Evolutionary conservation across 1,140 invertebrate genomes (phyloP).

Genomic region (Phymorhynchus buccinoides): DNA sequence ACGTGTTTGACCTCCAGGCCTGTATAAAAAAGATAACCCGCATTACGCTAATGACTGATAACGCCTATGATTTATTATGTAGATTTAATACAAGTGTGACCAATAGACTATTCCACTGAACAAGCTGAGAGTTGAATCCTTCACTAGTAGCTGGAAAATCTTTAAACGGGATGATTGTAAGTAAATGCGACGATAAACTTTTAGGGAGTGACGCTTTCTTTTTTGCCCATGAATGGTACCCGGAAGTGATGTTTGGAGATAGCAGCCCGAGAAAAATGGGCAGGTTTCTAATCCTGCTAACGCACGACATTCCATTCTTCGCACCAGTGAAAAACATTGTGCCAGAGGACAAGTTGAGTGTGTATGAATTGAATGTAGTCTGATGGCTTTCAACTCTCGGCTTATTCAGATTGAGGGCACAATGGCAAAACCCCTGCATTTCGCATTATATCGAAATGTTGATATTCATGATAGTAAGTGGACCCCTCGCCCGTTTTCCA

Average conservation of each 20-base stretch:
- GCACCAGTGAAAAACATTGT: not conserved
- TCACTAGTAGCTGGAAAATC: not conserved
- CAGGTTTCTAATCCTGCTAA: not conserved
- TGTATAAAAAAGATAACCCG: not conserved
- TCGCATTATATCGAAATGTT: not conserved
- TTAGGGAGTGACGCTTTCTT: not conserved
- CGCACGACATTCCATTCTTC: not conserved
- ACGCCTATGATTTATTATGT: not conserved
- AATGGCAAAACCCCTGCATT: not conserved
- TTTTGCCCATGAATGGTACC: not conserved
- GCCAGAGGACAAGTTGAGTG: not conserved
- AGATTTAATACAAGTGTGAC: constrained; percentile 20
- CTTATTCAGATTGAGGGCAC: constrained; percentile 1
- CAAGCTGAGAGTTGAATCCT: constrained; percentile 37
- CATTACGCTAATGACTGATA: not conserved
- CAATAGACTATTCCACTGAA: constrained; percentile 38
- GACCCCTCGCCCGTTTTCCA: constrained; percentile 1
- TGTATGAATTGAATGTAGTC: not conserved
- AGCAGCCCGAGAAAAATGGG: not conserved
- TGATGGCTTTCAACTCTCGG: not conserved
- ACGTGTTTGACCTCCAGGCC: not conserved
- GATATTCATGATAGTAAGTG: not conserved
- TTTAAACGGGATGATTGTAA: not conserved
- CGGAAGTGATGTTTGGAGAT: not conserved
- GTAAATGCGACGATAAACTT: too few relatives aligned